Evolutionary conservation across 2,888 invertebrate genomes (phyloP).

Genomic region (Chalcis sispes): DNA sequence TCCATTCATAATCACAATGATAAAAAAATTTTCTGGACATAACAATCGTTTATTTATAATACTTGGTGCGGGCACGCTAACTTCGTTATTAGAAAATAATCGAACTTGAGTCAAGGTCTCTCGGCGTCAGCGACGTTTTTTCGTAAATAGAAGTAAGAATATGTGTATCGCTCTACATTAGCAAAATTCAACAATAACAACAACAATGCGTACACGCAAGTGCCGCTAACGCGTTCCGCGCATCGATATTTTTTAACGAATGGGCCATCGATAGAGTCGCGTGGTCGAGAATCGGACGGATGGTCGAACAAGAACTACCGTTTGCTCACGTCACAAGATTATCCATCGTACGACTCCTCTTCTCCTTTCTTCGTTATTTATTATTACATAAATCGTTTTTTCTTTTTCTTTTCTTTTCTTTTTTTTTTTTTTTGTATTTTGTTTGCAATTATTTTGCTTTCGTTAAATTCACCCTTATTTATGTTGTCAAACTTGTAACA

Average conservation of each 20-base stretch:
- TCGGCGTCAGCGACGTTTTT: conserved; percentile 22
- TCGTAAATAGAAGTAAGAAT: no score
- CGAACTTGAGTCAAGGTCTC: conserved; percentile 52
- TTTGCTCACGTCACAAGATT: conserved; percentile 55
- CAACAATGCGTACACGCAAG: conserved; percentile 46
- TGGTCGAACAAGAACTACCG: conserved; percentile 63
- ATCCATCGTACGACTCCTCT: conserved; percentile 8
- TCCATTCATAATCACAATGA: conserved; percentile 29
- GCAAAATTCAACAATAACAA: conserved; percentile 58
- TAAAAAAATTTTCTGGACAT: neutral
- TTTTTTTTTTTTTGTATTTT: conserved; percentile 40
- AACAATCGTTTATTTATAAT: neutral
- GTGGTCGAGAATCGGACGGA: conserved; percentile 56
- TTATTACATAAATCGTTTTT: neutral
- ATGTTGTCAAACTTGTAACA: conserved; percentile 53
- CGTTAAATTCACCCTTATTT: conserved; percentile 25
- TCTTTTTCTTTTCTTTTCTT: neutral
- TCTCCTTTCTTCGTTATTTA: conserved; percentile 28
- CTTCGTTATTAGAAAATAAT: conserved; percentile 46
- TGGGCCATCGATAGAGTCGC: conserved; percentile 35
- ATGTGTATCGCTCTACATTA: conserved; percentile 31
- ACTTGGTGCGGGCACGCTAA: conserved; percentile 10
- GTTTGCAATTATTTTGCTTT: conserved; percentile 29
- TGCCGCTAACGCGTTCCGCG: neutral
- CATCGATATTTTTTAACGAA: conserved; percentile 6